Evolutionary conservation across 2,888 invertebrate genomes (phyloP), one percentile per base, ranked within the genome.

Genomic region (Ectemnius lituratus): DNA sequence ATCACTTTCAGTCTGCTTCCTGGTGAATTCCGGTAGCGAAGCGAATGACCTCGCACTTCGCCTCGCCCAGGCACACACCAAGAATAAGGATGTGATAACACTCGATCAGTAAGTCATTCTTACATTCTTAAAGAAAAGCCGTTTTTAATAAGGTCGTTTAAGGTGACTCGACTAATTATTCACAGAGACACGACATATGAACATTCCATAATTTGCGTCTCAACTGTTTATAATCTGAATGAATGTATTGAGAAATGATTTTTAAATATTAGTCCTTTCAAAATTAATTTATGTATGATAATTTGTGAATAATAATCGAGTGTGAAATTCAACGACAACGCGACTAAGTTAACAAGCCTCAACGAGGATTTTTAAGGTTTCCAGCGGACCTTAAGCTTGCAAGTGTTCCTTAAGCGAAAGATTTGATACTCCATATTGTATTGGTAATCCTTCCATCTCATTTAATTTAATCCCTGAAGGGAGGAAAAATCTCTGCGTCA

Each of bases 11-110:
- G 97, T 98, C 4, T 98, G 98, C 88, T 99, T 96, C 92, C 96
- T 99, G 90, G 98, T 98, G 68, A 99, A 99, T 92, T 99, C 99
- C 0, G 99, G 99, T 11, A 99, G 99, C 5, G 99, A 99, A 92
- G 99, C 99, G 8, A 99, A 99, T 91, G 99, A 99, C 92, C 93
- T 99, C 84, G 99, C 99, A 0, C 91, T 99, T 56, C 94, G 99
- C 73, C 92, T 99, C 75, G 98, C 99, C 0, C 93, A 95, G 76
- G 95, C 97, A 67, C 96, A 98, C 90, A 99, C 99, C 1, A 95
- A 96, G 86, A 95, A 96, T 79, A 94, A 95, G 85, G 98, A 99
- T 90, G 94, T 98, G 82, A 96, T 99, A 86, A 96, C 97, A 0
- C 92, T 99, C 69, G 98, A 99, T 92, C 98, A 99, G 99, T 99